These are phyloP conservation scores for Rynchops niger DNA, from an alignment of 2,113 vertebrate species.

Conservation along the genomic window DNA sequence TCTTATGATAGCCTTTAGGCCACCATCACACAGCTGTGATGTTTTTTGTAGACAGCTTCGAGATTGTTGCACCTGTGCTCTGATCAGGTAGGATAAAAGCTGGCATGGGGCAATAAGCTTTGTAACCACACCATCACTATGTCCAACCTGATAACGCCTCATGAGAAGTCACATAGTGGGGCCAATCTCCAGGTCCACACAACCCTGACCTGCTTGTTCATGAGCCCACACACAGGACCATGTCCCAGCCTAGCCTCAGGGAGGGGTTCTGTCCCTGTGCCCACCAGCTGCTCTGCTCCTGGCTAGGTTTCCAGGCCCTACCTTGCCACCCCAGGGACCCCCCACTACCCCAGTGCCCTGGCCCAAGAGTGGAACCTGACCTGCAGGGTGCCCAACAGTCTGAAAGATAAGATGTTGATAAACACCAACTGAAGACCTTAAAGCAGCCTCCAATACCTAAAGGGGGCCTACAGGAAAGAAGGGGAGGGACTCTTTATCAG, in stretches of 20 bases:
- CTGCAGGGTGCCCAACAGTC: fast-evolving
- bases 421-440: not conserved
- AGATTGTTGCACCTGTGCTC: not conserved
- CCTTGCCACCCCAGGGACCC: fast-evolving
- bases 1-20: not conserved
- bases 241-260: not conserved
- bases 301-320: not conserved
- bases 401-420: not conserved
- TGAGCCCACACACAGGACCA: too few species aligned
- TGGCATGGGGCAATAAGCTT: not conserved
- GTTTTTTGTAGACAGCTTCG: not conserved
- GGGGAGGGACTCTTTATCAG: not conserved
- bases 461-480: not conserved
- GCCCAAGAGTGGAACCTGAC: not conserved
- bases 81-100: not conserved
- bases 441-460: not conserved
- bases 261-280: not conserved
- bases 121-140: not conserved
- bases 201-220: not conserved
- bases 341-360: fast-evolving
- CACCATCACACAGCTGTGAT: not conserved
- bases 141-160: fast-evolving
- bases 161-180: not conserved
- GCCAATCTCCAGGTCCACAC: not conserved
- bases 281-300: not conserved